A percentile compares a stretch with the other conserved stretches of the same genome.
phyloP scores from a whole-genome alignment of 64 coral and sea anemone genomes.

The Stylophora pistillata region DNA sequence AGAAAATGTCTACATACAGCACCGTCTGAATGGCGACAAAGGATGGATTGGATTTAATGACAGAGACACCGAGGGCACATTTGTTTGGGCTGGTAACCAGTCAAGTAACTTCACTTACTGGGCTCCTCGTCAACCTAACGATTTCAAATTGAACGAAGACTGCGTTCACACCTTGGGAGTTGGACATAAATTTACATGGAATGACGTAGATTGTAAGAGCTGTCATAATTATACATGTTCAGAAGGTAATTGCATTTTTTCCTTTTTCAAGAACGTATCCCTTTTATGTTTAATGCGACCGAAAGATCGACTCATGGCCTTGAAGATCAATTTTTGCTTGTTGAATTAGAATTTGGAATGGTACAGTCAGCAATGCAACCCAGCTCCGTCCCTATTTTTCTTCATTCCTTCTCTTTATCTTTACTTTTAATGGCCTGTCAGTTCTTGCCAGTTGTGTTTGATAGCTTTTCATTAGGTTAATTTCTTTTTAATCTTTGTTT shows the following conservation, averaged over 20 bases:
- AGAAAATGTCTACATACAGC: slow-evolving; percentile 58
- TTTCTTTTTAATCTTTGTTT: too few relatives aligned
- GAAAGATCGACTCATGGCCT: too few relatives aligned
- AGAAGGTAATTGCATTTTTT: slow-evolving; percentile 22
- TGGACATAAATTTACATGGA: slow-evolving; percentile 24
- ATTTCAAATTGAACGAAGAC: slow-evolving; percentile 17
- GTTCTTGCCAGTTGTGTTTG: too few relatives aligned
- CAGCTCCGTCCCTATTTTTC: too few relatives aligned
- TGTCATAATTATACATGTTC: slow-evolving; percentile 68
- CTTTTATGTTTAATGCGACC: too few relatives aligned
- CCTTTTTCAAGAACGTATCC: too few relatives aligned
- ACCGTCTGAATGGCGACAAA: slow-evolving; percentile 25
- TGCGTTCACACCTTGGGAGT: slow-evolving; percentile 53
- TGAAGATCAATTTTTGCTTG: too few relatives aligned
- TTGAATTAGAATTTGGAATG: too few relatives aligned
- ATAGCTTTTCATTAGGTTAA: too few relatives aligned
- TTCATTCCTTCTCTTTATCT: too few relatives aligned
- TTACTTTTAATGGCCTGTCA: too few relatives aligned
- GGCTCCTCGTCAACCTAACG: slow-evolving; percentile 5
- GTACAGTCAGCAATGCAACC: too few relatives aligned
- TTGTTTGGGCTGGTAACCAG: slow-evolving; percentile 32
- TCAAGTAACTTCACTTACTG: slow-evolving; percentile 55
- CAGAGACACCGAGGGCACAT: slow-evolving; percentile 29
- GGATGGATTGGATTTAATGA: slow-evolving; percentile 52
- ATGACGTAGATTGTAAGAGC: slow-evolving; percentile 24